Percentiles rank a stretch among this genome's conserved stretches.
Conservation (phyloP, 2,888 invertebrate species). For the Notodonta ziczac region DNA sequence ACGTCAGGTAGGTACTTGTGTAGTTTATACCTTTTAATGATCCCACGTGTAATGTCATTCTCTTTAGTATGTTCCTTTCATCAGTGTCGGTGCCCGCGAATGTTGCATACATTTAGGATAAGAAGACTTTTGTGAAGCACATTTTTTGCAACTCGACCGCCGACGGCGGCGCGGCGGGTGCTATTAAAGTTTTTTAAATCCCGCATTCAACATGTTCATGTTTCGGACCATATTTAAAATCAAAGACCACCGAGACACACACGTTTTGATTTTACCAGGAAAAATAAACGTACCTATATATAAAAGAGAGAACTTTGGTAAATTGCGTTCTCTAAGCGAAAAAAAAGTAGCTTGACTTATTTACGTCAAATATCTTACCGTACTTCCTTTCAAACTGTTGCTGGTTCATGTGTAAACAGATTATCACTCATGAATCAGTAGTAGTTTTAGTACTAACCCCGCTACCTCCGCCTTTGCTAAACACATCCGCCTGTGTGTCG, state of each 20-base stretch:
- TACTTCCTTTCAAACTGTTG: too few relatives aligned
- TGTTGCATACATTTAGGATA: constrained; percentile 24
- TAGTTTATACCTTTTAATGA: constrained; percentile 17
- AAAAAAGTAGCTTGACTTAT: too few relatives aligned
- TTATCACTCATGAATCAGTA: too few relatives aligned
- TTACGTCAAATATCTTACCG: too few relatives aligned
- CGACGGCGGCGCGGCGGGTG: not conserved
- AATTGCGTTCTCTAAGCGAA: too few relatives aligned
- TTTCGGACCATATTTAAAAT: too few relatives aligned
- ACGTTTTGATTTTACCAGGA: not conserved
- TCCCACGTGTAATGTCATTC: constrained; percentile 30
- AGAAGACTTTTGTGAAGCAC: constrained; percentile 16
- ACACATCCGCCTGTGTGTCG: not conserved
- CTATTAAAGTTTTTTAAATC: not conserved
- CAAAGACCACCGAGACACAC: too few relatives aligned
- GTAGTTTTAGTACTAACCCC: too few relatives aligned
- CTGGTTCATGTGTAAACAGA: too few relatives aligned
- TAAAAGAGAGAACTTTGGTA: too few relatives aligned
- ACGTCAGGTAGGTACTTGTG: not conserved
- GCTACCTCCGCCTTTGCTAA: too few relatives aligned
- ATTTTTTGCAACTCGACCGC: not conserved
- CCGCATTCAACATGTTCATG: not conserved
- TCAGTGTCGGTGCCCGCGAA: constrained; percentile 20
- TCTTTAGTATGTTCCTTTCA: constrained; percentile 28
- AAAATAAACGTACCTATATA: not conserved